Conservation (phyloP, 2,113 vertebrate genomes). For the Speoplatyrhinus poulsoni region DNA sequence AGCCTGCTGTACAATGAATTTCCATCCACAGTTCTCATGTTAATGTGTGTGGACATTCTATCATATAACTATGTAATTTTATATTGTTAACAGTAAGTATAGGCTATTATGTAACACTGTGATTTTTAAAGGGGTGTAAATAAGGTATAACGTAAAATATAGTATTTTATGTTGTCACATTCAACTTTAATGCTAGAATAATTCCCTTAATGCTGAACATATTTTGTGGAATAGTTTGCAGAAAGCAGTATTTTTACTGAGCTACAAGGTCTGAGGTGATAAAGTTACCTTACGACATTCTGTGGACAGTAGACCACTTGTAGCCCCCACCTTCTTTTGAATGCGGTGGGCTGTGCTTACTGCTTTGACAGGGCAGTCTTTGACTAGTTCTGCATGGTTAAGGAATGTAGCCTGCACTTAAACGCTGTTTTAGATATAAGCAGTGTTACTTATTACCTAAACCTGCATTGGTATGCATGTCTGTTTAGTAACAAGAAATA, state of each 20-base stretch:
- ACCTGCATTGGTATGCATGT: not conserved
- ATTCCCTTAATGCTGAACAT: too few relatives aligned
- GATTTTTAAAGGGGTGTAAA: not conserved
- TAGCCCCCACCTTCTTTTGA: not conserved
- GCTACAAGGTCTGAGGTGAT: slow-evolving; percentile 3
- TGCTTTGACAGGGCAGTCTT: not conserved
- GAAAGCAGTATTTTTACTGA: not conserved
- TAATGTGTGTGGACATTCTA: not conserved
- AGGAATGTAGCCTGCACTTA: not conserved
- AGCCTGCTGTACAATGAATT: not conserved
- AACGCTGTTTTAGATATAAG: not conserved
- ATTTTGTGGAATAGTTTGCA: too few relatives aligned
- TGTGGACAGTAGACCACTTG: not conserved
- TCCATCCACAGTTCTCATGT: not conserved
- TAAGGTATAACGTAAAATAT: too few relatives aligned
- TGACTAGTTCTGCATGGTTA: not conserved
- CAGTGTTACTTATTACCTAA: not conserved
- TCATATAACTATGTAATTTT: not conserved
- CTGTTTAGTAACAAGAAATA: not conserved
- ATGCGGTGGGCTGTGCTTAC: not conserved
- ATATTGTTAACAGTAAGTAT: not conserved
- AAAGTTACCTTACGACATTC: not conserved
- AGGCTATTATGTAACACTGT: not conserved
- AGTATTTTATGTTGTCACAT: too few relatives aligned
- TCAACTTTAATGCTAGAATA: too few relatives aligned